Evolutionary conservation across 1,140 invertebrate genomes (phyloP).

Genomic region (Chrysopa pallens): DNA sequence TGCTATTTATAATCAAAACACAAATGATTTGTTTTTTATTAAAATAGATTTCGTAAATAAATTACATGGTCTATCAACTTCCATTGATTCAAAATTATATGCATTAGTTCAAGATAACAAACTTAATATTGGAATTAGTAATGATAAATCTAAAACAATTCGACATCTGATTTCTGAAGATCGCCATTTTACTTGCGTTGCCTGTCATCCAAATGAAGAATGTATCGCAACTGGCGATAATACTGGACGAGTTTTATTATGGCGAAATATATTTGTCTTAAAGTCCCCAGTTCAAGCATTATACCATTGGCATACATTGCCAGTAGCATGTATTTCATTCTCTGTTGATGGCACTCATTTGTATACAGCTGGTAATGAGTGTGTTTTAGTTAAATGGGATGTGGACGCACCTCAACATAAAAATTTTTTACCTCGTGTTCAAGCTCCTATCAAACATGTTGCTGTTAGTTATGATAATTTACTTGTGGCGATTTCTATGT

Average conservation of each 20-base stretch:
- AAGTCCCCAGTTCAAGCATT: slow-evolving; percentile 27
- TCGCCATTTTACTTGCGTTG: slow-evolving; percentile 33
- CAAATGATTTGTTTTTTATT: no score
- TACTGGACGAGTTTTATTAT: slow-evolving; percentile 45
- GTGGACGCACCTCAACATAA: slow-evolving; percentile 31
- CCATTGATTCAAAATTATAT: no score
- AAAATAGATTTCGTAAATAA: no score
- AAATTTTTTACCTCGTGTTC: slow-evolving; percentile 52
- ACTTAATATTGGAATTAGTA: no score
- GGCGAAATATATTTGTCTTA: slow-evolving; percentile 31
- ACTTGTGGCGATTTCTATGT: slow-evolving; percentile 43
- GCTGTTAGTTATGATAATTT: slow-evolving; percentile 41
- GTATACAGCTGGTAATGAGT: slow-evolving; percentile 61
- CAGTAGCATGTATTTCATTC: slow-evolving; percentile 49
- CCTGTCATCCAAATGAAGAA: slow-evolving; percentile 49
- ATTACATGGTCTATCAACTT: no score
- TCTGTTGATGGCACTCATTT: slow-evolving; percentile 44
- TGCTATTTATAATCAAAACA: no score
- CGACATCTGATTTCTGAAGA: no score
- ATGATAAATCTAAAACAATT: no score
- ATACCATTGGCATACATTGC: slow-evolving; percentile 66
- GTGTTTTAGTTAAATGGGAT: slow-evolving; percentile 65
- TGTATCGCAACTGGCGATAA: slow-evolving; percentile 51
- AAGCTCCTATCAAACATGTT: slow-evolving; percentile 48
- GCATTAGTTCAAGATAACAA: no score